These are phyloP conservation scores for Parapristionchus giblindavisi DNA, from an alignment of 2,888 invertebrate genomes.

Conservation along the genomic window DNA sequence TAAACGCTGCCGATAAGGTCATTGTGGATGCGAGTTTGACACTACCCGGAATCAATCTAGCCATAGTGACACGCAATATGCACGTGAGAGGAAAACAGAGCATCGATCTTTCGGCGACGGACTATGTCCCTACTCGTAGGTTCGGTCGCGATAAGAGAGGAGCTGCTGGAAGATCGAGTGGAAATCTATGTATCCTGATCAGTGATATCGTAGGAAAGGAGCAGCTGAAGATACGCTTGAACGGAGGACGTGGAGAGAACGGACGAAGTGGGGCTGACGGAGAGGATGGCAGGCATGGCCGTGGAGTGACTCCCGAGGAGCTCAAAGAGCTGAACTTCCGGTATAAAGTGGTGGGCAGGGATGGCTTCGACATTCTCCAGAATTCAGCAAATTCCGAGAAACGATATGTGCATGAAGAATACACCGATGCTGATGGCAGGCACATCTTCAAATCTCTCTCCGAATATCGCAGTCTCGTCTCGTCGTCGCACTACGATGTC, in stretches of 20 bases:
- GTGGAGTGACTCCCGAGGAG: background rate
- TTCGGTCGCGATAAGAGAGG: too few relatives aligned
- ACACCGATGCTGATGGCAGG: background rate
- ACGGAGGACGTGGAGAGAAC: constrained; percentile 7
- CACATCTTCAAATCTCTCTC: background rate
- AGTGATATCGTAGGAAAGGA: background rate
- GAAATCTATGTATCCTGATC: background rate
- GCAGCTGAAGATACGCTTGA: background rate
- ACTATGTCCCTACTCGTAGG: too few relatives aligned
- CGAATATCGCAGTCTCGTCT: background rate
- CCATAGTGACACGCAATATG: too few relatives aligned
- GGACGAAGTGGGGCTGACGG: background rate
- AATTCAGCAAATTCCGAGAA: background rate
- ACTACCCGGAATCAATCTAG: too few relatives aligned
- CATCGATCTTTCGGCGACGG: too few relatives aligned
- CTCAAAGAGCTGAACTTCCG: background rate
- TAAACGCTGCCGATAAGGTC: too few relatives aligned
- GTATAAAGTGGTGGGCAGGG: background rate
- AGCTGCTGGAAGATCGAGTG: background rate
- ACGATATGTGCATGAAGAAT: background rate
- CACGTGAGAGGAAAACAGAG: too few relatives aligned
- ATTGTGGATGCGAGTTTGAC: too few relatives aligned
- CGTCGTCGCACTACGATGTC: background rate
- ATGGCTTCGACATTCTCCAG: background rate
- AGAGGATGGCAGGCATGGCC: background rate